phyloP scores from a whole-genome alignment of 2,113 vertebrate species.

The Zosterops hypoxanthus region DNA sequence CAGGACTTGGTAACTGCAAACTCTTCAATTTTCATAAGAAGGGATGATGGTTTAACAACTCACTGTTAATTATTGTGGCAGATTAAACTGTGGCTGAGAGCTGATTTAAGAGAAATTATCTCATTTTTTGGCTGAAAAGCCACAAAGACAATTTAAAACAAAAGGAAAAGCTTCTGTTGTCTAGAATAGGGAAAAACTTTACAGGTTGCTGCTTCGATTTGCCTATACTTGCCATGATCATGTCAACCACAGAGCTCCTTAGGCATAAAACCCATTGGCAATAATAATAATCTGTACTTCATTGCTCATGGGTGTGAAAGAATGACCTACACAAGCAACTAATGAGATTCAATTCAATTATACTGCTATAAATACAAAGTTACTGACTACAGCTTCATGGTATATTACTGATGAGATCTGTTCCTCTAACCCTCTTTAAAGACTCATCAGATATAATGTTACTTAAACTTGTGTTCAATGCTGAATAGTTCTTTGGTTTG shows the following conservation, averaged over 20 bases:
- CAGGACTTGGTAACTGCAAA: constrained; percentile 92
- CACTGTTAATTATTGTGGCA: not conserved
- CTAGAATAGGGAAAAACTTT: not conserved
- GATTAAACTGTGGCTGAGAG: not conserved
- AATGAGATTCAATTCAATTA: not conserved
- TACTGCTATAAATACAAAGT: not conserved
- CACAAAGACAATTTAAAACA: not conserved
- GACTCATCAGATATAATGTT: not conserved
- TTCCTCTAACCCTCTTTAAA: not conserved
- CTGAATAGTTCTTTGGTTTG: not conserved
- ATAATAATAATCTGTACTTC: not conserved
- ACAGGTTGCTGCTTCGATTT: not conserved
- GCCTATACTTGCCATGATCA: not conserved
- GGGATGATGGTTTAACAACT: not conserved
- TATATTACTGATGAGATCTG: not conserved
- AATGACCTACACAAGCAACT: not conserved
- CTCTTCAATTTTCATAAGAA: constrained; percentile 52
- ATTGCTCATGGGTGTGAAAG: not conserved
- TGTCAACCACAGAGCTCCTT: not conserved
- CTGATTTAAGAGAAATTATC: not conserved
- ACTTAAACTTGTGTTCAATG: not conserved
- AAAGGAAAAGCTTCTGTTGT: not conserved
- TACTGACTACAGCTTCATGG: not conserved
- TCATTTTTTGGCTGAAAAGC: not conserved
- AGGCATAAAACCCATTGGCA: not conserved